Base-by-base conservation (phyloP, 2,797 vertebrate species). In the Bradypus variegatus region DNA sequence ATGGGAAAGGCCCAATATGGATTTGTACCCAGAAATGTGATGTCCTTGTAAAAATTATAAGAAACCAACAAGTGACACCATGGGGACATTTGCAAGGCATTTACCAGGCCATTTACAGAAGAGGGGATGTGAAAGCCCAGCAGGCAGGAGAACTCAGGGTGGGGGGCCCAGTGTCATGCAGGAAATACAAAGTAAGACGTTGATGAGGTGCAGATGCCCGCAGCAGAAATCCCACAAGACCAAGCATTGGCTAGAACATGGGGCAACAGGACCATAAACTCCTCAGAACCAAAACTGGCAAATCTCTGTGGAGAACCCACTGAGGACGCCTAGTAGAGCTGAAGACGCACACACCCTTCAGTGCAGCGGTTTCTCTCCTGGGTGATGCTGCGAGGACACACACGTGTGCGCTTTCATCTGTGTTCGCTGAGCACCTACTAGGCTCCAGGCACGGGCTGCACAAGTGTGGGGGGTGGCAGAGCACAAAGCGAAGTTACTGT, bases 251-350 rank as follows among this genome's bases (percentile, higher is more conserved):
- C 53, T 19, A 10, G 36, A 14, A n/a, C 5, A 9, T 16, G 15
- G 13, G 6, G 1, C 36, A 11, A 21, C 1, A 25, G n/a, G 55
- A 23, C 29, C 23, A 4, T 10, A 9, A 38, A 8, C 8, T 2
- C 25, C 2, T 36, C 4, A 36, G 82, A 14, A 70, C 19, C 11
- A 8, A 36, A 50, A 50, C 33, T 69, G 67, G 67, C 8, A 7
- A 10, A 16, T 11, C 9, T 11, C 36, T 21, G 23, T 19, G 18
- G 36, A 11, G 36, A 36, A 8, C n/a, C n/a, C 69, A 6, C 2
- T 4, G 9, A 21, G 6, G 2, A 29, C 16, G 6, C 16, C 33
- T 19, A 36, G 14, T 36, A 15, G 27, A 16, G 25, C 1, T 1
- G 23, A 79, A 6, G 75, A 23, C 27, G 23, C 77, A 10, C 6